Evolutionary conservation across 2,888 invertebrate species (phyloP), one percentile per base, ranked within the genome.

Genomic region (Oscheius sp.): DNA sequence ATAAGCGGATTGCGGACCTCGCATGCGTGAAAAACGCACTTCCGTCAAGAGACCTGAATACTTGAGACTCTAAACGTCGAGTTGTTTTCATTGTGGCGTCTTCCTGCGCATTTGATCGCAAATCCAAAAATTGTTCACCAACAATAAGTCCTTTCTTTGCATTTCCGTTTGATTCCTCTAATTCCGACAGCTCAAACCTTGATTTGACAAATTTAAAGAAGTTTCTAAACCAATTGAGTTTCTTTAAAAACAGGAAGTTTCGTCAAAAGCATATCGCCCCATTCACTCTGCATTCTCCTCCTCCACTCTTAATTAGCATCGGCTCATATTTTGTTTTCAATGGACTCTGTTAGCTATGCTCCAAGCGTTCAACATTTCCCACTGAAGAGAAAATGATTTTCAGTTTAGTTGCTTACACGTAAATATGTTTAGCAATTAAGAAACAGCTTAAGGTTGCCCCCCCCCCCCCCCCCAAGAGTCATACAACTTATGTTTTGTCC

Each of bases 11-110:
- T 33, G 20, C 2, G 12, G 4, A 4, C 51, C 30, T 51, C 1
- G 33, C 54, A 54, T 54, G 54, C 33, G 33, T 54, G 54, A 54
- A 54, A 54, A 54, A 14, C 54, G 32, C 17, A 54, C 54, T 54
- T 54, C 54, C 51, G 47, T 47, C 22, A 20, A 17, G 54, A 33
- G 24, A 54, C n/a, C 9, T 20, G 33, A 33, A 54, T 54, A 33
- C 20, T 54, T 54, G 54, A 54, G 54, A 20, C 24, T 24, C 24
- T 22, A 24, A 20, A 24, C 47, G 2, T 20, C n/a, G 33, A 32
- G 36, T 54, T 54, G 54, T 54, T 54, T 54, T 54, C 32, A 54
- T 54, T n/a, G n/a, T n/a, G n/a, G n/a, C n/a, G n/a, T n/a, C n/a
- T n/a, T n/a, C n/a, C n/a, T n/a, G n/a, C 20, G 22, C 20, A 14